A percentile compares a stretch with the other conserved stretches of the same genome.
These are phyloP conservation scores for Cyphomyrus plagiostoma DNA, from an alignment of 2,113 vertebrate species.

Conservation along the genomic window DNA sequence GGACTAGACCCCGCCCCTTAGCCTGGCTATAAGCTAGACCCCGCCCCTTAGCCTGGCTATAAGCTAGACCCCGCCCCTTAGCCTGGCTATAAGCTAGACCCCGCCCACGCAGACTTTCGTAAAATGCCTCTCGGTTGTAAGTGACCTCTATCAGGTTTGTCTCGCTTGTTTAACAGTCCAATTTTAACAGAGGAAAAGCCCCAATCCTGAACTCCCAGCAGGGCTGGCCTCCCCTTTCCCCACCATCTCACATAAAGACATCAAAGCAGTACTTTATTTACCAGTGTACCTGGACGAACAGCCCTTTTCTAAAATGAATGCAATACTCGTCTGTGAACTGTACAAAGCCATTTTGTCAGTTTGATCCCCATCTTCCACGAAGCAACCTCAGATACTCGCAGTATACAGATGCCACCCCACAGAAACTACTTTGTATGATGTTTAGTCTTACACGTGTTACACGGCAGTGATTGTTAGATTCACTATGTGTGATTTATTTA, in stretches of 20 bases:
- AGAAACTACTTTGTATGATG: constrained; percentile 10
- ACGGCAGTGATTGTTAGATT: constrained; percentile 30
- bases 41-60: background rate
- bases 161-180: constrained; percentile 8
- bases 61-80: constrained; percentile 24
- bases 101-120: constrained; percentile 16
- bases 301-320: background rate
- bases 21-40: background rate
- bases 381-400: constrained; percentile 1
- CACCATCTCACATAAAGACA: constrained; percentile 1
- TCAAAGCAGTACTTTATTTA: constrained; percentile 21
- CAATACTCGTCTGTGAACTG: constrained; percentile 9
- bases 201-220: background rate
- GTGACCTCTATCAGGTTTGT: constrained; percentile 25
- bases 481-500: constrained; percentile 2
- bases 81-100: constrained; percentile 5
- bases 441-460: constrained; percentile 10
- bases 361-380: background rate
- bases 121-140: constrained; percentile 16
- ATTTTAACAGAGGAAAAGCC: constrained; percentile 10
- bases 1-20: constrained; percentile 37
- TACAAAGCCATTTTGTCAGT: background rate
- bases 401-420: background rate
- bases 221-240: constrained; percentile 22
- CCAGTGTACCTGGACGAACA: background rate